phyloP scores from a whole-genome alignment of 2,888 invertebrate species.

The Ochlodes sylvanus region DNA sequence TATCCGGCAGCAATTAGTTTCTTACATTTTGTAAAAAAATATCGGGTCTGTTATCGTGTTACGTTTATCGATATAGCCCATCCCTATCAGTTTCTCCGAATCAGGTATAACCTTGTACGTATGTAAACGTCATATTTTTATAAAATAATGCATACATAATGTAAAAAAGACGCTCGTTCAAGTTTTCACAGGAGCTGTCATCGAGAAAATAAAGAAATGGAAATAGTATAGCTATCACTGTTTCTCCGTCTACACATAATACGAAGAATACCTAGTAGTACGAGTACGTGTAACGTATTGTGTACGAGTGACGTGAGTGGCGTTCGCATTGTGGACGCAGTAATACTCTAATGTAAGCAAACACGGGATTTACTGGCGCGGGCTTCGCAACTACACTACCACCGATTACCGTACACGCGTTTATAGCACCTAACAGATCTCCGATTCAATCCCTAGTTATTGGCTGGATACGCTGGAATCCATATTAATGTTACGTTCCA shows the following conservation, averaged over 20 bases:
- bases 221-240: neutral
- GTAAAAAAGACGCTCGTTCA: too few relatives aligned
- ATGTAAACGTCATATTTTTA: too few relatives aligned
- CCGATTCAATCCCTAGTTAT: neutral
- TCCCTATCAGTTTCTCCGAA: too few relatives aligned
- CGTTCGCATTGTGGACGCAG: constrained; percentile 62
- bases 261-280: neutral
- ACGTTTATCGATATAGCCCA: too few relatives aligned
- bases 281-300: neutral
- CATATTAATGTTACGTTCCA: neutral
- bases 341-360: constrained; percentile 57
- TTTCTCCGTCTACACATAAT: neutral
- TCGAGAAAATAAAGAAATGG: too few relatives aligned
- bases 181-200: too few relatives aligned
- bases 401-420: constrained; percentile 3
- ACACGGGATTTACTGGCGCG: constrained; percentile 45
- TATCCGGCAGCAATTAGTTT: too few relatives aligned
- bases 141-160: too few relatives aligned
- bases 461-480: neutral
- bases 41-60: too few relatives aligned
- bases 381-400: constrained; percentile 26
- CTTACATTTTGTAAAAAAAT: too few relatives aligned
- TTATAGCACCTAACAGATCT: constrained; percentile 4
- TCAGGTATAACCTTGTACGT: too few relatives aligned
- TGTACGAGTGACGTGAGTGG: neutral